Evolutionary conservation across 23 tunicate species (phyloP).

Genomic region (Oikopleura vanhoeffeni): DNA sequence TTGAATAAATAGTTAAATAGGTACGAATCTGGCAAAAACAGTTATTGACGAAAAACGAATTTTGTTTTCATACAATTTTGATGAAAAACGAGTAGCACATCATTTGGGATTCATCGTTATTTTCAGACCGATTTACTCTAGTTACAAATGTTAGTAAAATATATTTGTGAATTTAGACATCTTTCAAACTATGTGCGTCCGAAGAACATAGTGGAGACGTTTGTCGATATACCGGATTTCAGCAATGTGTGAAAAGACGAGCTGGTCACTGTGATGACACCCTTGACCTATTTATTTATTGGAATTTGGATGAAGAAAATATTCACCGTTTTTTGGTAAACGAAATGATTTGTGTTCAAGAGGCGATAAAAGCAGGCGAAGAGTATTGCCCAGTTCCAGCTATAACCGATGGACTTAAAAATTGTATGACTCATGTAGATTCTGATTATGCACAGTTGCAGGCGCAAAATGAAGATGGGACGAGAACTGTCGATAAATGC

Average conservation of each 20-base stretch:
- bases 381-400: background rate
- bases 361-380: background rate
- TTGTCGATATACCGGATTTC: background rate
- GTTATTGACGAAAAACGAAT: too few relatives aligned
- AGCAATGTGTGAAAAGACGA: background rate
- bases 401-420: background rate
- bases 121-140: background rate
- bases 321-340: background rate
- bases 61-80: too few relatives aligned
- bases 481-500: too few relatives aligned
- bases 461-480: too few relatives aligned
- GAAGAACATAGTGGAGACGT: background rate
- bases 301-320: background rate
- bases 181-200: background rate
- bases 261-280: conserved; percentile 14
- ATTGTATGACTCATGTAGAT: background rate
- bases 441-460: too few relatives aligned
- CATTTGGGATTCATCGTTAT: too few relatives aligned
- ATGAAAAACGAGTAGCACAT: too few relatives aligned
- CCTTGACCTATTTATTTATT: background rate
- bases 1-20: too few relatives aligned
- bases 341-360: conserved; percentile 4
- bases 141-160: background rate
- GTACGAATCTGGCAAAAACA: too few relatives aligned
- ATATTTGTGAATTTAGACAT: background rate